Base-by-base conservation (phyloP, 2,888 invertebrate genomes). In the Drosophila atroscutellata region DNA sequence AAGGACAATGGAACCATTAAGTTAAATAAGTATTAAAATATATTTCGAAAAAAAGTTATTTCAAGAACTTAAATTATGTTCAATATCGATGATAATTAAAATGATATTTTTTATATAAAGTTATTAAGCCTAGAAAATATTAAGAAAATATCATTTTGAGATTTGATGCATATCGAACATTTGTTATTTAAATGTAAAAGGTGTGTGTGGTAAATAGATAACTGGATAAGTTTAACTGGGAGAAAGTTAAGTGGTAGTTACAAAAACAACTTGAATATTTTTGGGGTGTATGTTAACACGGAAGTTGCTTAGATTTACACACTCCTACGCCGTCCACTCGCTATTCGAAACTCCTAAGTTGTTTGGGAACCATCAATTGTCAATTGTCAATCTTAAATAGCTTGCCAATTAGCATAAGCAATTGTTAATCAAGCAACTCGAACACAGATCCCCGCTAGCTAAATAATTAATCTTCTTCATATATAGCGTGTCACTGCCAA, bases 401-500 rank as follows among this genome's bases (percentile, higher is more conserved):
- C 39, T 20, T n/a, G 45, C 8, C 45, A n/a, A 45, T 62, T 28
- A 39, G 30, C n/a, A 49, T 28, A 42, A 28, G 54, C 26, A 50
- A 70, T 58, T 57, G 30, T 37, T 37, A 39, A 20, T 8, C 13
- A 55, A 55, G n/a, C 26, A 55, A 28, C 26, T 15, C n/a, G 7
- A 54, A 54, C 36, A 26, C 24, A 34, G 52, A 34, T 55, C n/a
- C n/a, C 11, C n/a, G 3, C 36, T 4, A 34, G 24, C 15, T 32
- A n/a, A 39, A 52, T 59, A 56, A 49, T 50, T 61, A 59, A 51
- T 13, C 11, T 3, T 11, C 8, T 18, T 3, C 47, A 32, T 65
- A 65, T 63, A 57, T 72, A 71, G 24, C 66, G 55, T 49, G 66
- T 55, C 66, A 74, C 69, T 72, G 72, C n/a, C 55, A 8, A 51